Percentiles rank a stretch among this genome's conserved stretches.
phyloP scores from a whole-genome alignment of 2,113 vertebrate species.

The Nansenia antarctica region DNA sequence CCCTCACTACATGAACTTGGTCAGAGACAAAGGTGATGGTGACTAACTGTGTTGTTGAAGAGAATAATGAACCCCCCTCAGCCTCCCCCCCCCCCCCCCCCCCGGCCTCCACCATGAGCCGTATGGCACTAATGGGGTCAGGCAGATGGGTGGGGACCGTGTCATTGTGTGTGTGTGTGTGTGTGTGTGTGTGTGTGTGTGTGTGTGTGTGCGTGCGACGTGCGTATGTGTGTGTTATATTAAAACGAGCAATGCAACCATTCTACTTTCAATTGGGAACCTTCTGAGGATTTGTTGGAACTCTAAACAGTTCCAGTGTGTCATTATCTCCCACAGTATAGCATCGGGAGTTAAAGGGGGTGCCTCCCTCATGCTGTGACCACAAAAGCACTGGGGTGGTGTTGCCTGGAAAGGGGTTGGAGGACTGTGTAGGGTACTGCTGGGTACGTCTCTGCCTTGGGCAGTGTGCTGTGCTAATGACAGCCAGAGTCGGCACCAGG shows the following conservation, averaged over 20 bases:
- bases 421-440: background rate
- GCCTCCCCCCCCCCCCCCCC: background rate
- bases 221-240: background rate
- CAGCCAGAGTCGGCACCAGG: background rate
- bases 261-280: slow-evolving; percentile 21
- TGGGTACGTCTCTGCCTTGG: slow-evolving; percentile 8
- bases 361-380: slow-evolving; percentile 9
- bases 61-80: slow-evolving; percentile 58
- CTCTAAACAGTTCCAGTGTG: background rate
- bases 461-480: slow-evolving; percentile 38
- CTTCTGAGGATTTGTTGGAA: slow-evolving; percentile 5
- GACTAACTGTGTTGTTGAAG: slow-evolving; percentile 21
- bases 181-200: slow-evolving; percentile 7
- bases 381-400: slow-evolving; percentile 12
- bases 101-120: slow-evolving; percentile 39
- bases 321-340: background rate
- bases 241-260: slow-evolving; percentile 7
- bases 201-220: slow-evolving; percentile 3
- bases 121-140: slow-evolving; percentile 72
- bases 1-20: slow-evolving; percentile 29
- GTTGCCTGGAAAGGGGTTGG: slow-evolving; percentile 9
- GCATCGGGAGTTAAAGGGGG: background rate
- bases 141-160: slow-evolving; percentile 68
- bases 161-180: slow-evolving; percentile 24
- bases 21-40: slow-evolving; percentile 45